Base-by-base conservation (phyloP, 2,888 invertebrate genomes). In the Xylophagus ater region DNA sequence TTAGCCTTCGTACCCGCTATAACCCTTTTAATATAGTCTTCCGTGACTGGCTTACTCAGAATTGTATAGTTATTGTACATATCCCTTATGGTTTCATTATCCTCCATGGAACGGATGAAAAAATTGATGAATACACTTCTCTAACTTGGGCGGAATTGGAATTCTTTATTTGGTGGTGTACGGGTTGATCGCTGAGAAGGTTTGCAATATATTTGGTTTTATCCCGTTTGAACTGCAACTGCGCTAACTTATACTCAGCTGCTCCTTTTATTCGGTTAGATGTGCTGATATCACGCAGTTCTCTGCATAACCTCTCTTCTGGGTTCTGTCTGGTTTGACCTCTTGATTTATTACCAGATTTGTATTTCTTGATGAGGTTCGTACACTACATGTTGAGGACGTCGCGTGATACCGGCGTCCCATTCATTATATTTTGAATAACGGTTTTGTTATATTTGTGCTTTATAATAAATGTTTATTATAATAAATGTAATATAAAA, bases 221-320 rank as follows among this genome's bases (percentile, higher is more conserved):
- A 3, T 32, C 19, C 2, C 19, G 17, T 3, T 32, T 32, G 12
- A n/a, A 19, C 4, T 32, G 18, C 18, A 18, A 10, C 3, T 32
- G 32, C 4, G 20, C 19, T 2, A 32, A 4, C n/a, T 32, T 17
- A 32, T 4, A 32, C 2, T 23, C 4, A 3, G 7, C 14, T 13
- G 4, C 13, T 13, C 34, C 14, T 10, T 55, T 53, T 54, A 54
- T 32, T 9, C 26, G 23, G 14, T 14, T 21, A 6, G 30, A 19
- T 7, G 4, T 8, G 9, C 10, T 12, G 10, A 15, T 4, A 14
- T 30, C 21, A 13, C 21, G n/a, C n/a, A n/a, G n/a, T n/a, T n/a
- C n/a, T n/a, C n/a, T n/a, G n/a, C n/a, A n/a, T n/a, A n/a, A n/a
- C n/a, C n/a, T n/a, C n/a, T n/a, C n/a, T n/a, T n/a, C n/a, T n/a